Base-by-base conservation (phyloP, 2,113 vertebrate genomes). In the Phrynosoma blainvillii region DNA sequence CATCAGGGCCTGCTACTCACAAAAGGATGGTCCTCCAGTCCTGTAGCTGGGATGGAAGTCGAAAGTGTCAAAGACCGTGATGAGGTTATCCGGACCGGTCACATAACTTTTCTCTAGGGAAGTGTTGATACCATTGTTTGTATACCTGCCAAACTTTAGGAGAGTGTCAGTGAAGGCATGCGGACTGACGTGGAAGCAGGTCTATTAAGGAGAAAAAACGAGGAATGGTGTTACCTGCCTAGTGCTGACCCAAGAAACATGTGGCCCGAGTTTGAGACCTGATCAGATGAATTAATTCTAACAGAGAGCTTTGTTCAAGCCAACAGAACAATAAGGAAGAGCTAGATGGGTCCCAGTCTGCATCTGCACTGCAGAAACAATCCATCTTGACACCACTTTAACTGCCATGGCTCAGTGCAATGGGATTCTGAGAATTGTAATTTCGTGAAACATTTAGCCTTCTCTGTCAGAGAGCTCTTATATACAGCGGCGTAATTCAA, bases 41-140 rank as follows among this genome's bases (percentile, higher is more conserved):
- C 92, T 92, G 82, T 95, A 95, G 71, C 92, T 96, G 25, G 87
- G 90, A 80, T 96, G 95, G 73, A 96, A 96, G 83, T 91, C 91
- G 36, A 96, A 82, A 5, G 87, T 94, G 75, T 97, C 91, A 0
- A 89, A 92, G 65, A 62, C 25, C 25, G 90, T 94, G 62, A 94
- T 75, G 12, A 66, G 83, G 92, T 94, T 92, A 77, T 91, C 94
- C 0, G 92, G 90, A 0, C 95, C 95, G 0, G 94, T 94, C 88
- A 97, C 93, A 0, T 76, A 0, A 65, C 94, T 96, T 74, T 95
- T 97, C 23, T 97, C 96, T 82, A 93, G 5, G 14, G 1, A 23
- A 0, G 95, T 94, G 27, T 98, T 97, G 18, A 98, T 90, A 13
- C 96, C 92, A 0, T 92, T 91, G 78, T 96, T 95, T 88, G 27